Conservation (phyloP, 2,797 vertebrate genomes). For the Sebastes steindachneri region DNA sequence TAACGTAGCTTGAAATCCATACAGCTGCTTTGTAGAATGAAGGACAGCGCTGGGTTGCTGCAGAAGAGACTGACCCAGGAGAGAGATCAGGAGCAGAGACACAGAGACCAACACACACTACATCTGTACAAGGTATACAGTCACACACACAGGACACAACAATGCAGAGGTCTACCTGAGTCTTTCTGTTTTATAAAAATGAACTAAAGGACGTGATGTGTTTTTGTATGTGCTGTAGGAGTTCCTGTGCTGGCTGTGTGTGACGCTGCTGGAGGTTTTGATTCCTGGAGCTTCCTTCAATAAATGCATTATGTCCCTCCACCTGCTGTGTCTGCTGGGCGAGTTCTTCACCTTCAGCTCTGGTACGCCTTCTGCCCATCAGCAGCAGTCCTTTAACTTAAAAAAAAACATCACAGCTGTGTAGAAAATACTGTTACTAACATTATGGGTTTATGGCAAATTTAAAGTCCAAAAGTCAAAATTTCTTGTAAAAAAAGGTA, state of each 20-base stretch:
- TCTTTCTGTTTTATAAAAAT: not conserved
- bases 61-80: conserved; percentile 83
- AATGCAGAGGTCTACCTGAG: no score
- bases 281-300: conserved; percentile 93
- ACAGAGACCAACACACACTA: conserved; percentile 63
- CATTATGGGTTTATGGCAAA: not conserved
- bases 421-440: not conserved
- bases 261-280: conserved; percentile 87
- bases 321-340: conserved; percentile 88
- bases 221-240: conserved; percentile 75
- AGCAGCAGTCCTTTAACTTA: not conserved
- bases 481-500: no score
- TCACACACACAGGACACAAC: not conserved
- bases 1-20: not conserved
- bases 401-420: not conserved
- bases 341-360: conserved; percentile 86
- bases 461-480: no score
- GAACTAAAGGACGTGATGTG: not conserved
- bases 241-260: conserved; percentile 89
- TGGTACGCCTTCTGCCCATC: conserved; percentile 54
- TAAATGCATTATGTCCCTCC: conserved; percentile 89
- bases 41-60: conserved; percentile 90
- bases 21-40: conserved; percentile 91
- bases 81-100: conserved; percentile 61
- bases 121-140: conserved; percentile 74